Conservation (phyloP, 2,888 invertebrate genomes). For the Tiphia femorata region DNA sequence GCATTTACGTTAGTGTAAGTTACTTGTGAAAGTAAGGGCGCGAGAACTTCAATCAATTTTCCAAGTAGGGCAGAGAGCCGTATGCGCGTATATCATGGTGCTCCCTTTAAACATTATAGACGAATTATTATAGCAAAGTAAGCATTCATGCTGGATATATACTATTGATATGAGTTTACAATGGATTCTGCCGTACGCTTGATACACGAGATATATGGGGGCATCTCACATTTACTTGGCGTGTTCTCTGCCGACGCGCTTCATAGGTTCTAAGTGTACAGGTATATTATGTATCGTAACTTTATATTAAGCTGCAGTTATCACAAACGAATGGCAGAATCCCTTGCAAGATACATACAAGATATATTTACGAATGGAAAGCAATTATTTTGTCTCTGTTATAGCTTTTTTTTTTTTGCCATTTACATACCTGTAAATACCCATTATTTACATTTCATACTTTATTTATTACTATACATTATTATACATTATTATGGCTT, state of each 20-base stretch:
- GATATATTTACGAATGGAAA: constrained; percentile 43
- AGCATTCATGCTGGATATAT: constrained; percentile 54
- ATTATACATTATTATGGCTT: constrained; percentile 51
- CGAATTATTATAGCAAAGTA: constrained; percentile 51
- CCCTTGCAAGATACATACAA: constrained; percentile 31
- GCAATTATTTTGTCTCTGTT: constrained; percentile 60
- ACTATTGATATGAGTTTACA: constrained; percentile 44
- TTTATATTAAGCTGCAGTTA: constrained; percentile 32
- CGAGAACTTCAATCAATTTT: constrained; percentile 56
- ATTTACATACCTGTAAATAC: constrained; percentile 68
- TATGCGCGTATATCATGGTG: constrained; percentile 50
- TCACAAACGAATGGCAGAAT: constrained; percentile 38
- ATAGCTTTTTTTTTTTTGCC: constrained; percentile 63
- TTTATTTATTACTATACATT: constrained; percentile 66
- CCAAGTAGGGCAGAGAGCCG: constrained; percentile 50
- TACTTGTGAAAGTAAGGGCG: constrained; percentile 27
- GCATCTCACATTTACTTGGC: constrained; percentile 32
- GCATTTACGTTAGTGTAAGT: constrained; percentile 48
- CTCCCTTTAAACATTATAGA: constrained; percentile 54
- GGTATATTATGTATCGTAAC: constrained; percentile 46
- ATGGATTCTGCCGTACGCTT: constrained; percentile 45
- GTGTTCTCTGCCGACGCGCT: constrained; percentile 42
- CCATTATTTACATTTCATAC: constrained; percentile 67
- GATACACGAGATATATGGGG: constrained; percentile 18
- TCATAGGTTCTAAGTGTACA: constrained; percentile 61